Percentiles rank a stretch among this genome's conserved stretches.
Conservation (phyloP, 2,113 vertebrate species). For the Phyllostomus hastatus region DNA sequence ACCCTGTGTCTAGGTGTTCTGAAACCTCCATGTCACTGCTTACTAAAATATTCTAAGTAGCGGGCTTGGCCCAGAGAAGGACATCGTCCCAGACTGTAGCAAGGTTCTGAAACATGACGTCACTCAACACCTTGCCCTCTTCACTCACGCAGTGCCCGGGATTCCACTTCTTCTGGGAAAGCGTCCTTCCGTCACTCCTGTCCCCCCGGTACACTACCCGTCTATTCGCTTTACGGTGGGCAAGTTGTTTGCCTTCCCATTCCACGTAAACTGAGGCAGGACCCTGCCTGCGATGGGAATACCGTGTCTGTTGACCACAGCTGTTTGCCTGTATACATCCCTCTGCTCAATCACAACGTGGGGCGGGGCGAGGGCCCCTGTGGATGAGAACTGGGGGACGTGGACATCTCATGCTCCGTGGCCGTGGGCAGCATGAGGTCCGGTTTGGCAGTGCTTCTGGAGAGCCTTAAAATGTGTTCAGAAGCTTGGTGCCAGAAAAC, state of each 20-base stretch:
- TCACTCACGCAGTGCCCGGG: not conserved
- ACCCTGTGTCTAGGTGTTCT: not conserved
- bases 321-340: not conserved
- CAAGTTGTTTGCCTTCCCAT: not conserved
- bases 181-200: not conserved
- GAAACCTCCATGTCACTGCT: not conserved
- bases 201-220: not conserved
- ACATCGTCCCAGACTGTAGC: not conserved
- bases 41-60: not conserved
- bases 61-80: not conserved
- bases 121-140: not conserved
- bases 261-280: not conserved
- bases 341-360: not conserved
- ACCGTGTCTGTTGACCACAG: not conserved
- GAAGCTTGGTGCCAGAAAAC: not conserved
- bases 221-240: too few relatives aligned
- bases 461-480: not conserved
- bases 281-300: too few relatives aligned
- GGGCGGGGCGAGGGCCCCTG: not conserved
- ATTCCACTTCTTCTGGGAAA: not conserved
- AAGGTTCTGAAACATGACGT: not conserved
- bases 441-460: fast-evolving
- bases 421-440: too few relatives aligned
- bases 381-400: not conserved
- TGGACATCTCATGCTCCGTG: not conserved